Base-by-base conservation (phyloP, 2,113 vertebrate genomes). In the Melanerpes aurifrons region DNA sequence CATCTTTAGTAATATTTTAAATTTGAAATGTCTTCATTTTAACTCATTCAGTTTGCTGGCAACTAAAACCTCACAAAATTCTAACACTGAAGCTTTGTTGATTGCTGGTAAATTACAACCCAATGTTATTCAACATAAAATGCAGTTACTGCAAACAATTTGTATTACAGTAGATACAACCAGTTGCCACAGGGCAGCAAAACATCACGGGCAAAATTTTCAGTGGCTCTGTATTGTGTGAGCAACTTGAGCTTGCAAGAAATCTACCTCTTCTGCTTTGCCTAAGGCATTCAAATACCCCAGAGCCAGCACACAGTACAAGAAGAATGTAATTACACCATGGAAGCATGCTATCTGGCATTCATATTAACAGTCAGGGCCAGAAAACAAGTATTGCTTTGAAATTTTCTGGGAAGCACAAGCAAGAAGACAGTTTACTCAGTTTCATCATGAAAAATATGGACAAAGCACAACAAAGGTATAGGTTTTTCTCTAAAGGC, bases 161-260 rank as follows among this genome's bases (percentile, higher is more conserved):
- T 94, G 64, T 84, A 85, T 75, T 82, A 76, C 32, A 68, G 80
- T 70, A 85, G 61, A 43, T 79, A 79, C 15, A 91, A 48, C n/a
- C 5, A 4, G 68, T 77, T 91, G 80, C 87, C 75, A 63, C 7
- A 35, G 24, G 89, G 86, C 90, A 96, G 78, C 28, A 92, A 88
- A 95, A 70, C 58, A 81, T 59, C 73, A 76, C 26, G 73, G 53
- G 21, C 59, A 94, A 86, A 91, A 82, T 91, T 82, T 95, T 96
- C 47, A 92, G 87, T 66, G 87, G 68, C 72, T 85, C n/a, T 64
- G 93, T 86, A 82, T 28, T 93, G 31, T 88, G 28, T 91, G 40
- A 96, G n/a, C 87, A 80, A 56, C 74, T 76, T 63, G 31, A 94
- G 67, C 45, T 58, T 82, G 74, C 20, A 10, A 91, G 78, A 93